phyloP scores from a whole-genome alignment of 2,113 vertebrate species.

The Strix uralensis region DNA sequence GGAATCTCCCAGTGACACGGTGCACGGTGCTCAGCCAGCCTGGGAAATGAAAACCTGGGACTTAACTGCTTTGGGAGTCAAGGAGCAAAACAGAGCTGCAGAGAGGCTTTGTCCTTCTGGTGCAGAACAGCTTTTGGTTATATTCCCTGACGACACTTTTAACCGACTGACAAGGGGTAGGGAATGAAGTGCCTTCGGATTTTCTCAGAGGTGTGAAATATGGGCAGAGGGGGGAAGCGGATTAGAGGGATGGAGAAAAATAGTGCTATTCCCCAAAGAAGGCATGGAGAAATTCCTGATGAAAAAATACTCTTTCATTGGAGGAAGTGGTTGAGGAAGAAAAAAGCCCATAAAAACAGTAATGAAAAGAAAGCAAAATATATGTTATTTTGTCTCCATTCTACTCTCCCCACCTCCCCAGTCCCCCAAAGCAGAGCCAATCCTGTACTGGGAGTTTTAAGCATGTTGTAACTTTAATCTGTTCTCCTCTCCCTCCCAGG shows the following conservation, averaged over 20 bases:
- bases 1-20: neutral
- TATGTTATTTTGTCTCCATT: neutral
- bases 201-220: slow-evolving; percentile 38
- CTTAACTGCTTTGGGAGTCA: neutral
- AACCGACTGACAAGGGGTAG: neutral
- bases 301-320: neutral
- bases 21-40: neutral
- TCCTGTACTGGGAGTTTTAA: neutral
- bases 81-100: neutral
- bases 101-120: neutral
- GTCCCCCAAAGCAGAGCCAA: neutral
- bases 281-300: neutral
- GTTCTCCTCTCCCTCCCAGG: neutral
- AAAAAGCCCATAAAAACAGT: neutral
- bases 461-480: neutral
- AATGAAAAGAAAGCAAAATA: slow-evolving; percentile 24
- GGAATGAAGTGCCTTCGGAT: neutral
- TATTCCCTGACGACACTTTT: neutral
- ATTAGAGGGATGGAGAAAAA: slow-evolving; percentile 1
- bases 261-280: neutral
- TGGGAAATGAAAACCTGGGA: neutral
- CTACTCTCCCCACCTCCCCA: neutral
- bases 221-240: neutral
- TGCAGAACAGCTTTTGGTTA: fast-evolving
- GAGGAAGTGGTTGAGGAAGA: neutral